Evolutionary conservation across 92 coral and sea anemone genomes (phyloP).

Genomic region (Umimayanthus chanpuru): DNA sequence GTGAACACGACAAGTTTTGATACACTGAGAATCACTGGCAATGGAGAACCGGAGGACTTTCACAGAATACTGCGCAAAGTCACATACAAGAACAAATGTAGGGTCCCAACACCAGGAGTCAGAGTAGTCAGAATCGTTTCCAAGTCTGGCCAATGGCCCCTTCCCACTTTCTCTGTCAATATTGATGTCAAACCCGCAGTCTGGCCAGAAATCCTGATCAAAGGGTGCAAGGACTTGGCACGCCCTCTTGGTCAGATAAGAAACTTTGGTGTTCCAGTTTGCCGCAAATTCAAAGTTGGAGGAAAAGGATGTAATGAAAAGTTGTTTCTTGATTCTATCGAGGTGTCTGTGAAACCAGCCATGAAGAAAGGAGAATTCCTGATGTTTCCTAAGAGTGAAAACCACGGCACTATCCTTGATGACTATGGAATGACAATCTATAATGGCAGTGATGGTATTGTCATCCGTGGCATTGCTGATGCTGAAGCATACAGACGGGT

Average conservation of each 20-base stretch:
- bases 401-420: constrained; percentile 62
- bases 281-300: constrained; percentile 61
- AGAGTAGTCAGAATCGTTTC: constrained; percentile 69
- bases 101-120: constrained; percentile 83
- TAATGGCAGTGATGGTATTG: constrained; percentile 64
- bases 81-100: constrained; percentile 83
- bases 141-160: constrained; percentile 53
- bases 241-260: constrained; percentile 45
- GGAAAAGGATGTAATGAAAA: constrained; percentile 64
- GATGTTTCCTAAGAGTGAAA: constrained; percentile 66
- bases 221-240: constrained; percentile 62
- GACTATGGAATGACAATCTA: constrained; percentile 67
- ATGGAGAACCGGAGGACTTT: constrained; percentile 77
- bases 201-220: constrained; percentile 64
- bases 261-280: constrained; percentile 73
- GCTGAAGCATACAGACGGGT: constrained; percentile 70
- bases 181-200: constrained; percentile 66
- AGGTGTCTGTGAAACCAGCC: constrained; percentile 79
- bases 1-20: constrained; percentile 60
- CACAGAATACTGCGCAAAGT: constrained; percentile 70
- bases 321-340: constrained; percentile 70
- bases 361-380: constrained; percentile 75
- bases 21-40: constrained; percentile 70
- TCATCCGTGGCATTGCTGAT: constrained; percentile 88
- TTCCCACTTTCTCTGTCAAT: constrained; percentile 50